A percentile compares a stretch with the other conserved stretches of the same genome.
Conservation (phyloP, 1,140 invertebrate species). For the Metaphire vulgaris region DNA sequence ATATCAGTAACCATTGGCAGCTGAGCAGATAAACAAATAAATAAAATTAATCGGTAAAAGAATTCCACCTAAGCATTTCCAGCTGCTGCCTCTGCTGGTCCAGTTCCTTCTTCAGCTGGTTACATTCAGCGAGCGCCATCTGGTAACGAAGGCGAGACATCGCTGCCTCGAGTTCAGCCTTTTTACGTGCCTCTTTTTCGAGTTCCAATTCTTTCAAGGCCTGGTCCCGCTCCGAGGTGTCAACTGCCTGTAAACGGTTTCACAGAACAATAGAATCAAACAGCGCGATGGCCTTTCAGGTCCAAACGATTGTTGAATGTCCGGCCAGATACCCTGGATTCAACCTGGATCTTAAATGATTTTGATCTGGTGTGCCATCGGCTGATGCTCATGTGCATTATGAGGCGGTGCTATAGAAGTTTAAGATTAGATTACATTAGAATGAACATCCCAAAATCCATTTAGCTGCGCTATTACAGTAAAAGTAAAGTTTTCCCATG, state of each 20-base stretch:
- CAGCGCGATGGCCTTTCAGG: not conserved
- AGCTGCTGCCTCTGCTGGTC: not conserved
- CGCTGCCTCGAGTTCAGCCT: not conserved
- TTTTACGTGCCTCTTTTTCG: not conserved
- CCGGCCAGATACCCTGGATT: not conserved
- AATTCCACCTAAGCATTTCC: not conserved
- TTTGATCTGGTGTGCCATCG: not conserved
- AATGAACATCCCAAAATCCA: too few species aligned
- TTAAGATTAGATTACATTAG: too few species aligned
- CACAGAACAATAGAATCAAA: not conserved
- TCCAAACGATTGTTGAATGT: not conserved
- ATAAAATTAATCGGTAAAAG: too few species aligned
- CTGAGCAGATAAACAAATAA: too few species aligned
- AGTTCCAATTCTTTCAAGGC: not conserved
- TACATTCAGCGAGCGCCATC: not conserved
- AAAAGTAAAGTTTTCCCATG: too few species aligned
- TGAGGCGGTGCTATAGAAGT: too few species aligned
- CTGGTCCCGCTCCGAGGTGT: not conserved
- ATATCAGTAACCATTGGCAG: too few species aligned
- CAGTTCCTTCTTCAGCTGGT: not conserved
- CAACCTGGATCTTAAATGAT: not conserved
- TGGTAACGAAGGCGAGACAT: not conserved
- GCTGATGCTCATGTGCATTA: not conserved
- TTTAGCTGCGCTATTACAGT: too few species aligned
- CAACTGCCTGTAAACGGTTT: too few species aligned